Percentiles rank a stretch among this genome's conserved stretches.
phyloP scores from a whole-genome alignment of 2,797 vertebrate species.

The Anableps anableps region DNA sequence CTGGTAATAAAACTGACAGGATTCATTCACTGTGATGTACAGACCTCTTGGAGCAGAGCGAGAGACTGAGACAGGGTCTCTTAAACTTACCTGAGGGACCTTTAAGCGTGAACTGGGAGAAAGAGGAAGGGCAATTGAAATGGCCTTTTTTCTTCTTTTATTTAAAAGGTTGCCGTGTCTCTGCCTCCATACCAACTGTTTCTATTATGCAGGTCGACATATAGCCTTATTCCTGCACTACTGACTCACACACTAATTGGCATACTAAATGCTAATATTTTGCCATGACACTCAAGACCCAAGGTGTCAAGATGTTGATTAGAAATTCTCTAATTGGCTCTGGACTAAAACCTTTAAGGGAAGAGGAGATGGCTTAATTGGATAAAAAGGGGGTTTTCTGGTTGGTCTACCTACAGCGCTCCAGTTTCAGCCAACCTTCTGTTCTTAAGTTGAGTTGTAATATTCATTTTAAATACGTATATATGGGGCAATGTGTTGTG shows the following conservation, averaged over 20 bases:
- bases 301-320: slow-evolving; percentile 76
- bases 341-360: slow-evolving; percentile 64
- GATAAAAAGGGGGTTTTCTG: slow-evolving; percentile 52
- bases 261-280: slow-evolving; percentile 76
- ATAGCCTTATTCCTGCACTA: slow-evolving; percentile 49
- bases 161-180: slow-evolving; percentile 34
- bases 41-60: slow-evolving; percentile 77
- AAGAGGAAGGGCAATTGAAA: slow-evolving; percentile 64
- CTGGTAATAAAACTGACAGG: slow-evolving; percentile 82
- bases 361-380: slow-evolving; percentile 62
- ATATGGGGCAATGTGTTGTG: too few relatives aligned
- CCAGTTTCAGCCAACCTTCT: slow-evolving; percentile 23
- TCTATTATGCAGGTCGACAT: slow-evolving; percentile 57
- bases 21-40: slow-evolving; percentile 81
- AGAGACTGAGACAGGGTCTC: slow-evolving; percentile 70
- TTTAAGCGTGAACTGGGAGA: slow-evolving; percentile 56
- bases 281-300: slow-evolving; percentile 68
- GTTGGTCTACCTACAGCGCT: slow-evolving; percentile 53
- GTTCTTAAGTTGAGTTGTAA: slow-evolving; percentile 22
- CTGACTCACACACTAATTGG: slow-evolving; percentile 69
- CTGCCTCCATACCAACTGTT: slow-evolving; percentile 40
- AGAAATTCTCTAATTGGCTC: slow-evolving; percentile 73
- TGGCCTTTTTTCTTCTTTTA: slow-evolving; percentile 43
- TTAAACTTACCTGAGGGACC: slow-evolving; percentile 80
- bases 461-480: slow-evolving; percentile 16